Evolutionary conservation across 2,797 vertebrate genomes (phyloP).

Genomic region (Setipinna tenuifilis): DNA sequence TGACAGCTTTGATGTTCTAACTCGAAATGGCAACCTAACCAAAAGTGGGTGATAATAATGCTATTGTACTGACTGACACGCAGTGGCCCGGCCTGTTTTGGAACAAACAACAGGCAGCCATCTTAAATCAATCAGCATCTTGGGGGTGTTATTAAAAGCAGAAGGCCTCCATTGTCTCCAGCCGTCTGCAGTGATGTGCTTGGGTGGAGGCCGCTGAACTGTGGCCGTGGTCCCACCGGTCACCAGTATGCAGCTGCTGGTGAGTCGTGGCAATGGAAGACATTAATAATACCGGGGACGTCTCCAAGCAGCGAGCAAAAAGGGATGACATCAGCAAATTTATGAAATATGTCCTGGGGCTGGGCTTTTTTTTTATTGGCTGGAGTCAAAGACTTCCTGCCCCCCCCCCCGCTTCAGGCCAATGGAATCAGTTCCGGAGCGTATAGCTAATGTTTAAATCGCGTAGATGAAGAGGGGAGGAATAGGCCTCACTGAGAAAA

Average conservation of each 20-base stretch:
- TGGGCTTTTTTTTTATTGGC: slow-evolving; percentile 24
- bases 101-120: neutral
- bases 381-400: slow-evolving; percentile 35
- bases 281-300: slow-evolving; percentile 53
- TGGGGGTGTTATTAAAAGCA: slow-evolving; percentile 23
- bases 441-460: neutral
- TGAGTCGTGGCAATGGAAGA: slow-evolving; percentile 46
- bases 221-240: slow-evolving; percentile 33
- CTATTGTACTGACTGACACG: neutral
- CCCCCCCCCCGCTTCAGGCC: neutral
- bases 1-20: slow-evolving; percentile 5
- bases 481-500: slow-evolving; percentile 18
- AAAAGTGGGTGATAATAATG: neutral
- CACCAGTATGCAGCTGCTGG: slow-evolving; percentile 35
- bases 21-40: neutral
- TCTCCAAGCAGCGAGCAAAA: slow-evolving; percentile 44
- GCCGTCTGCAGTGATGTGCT: neutral
- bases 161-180: slow-evolving; percentile 9
- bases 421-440: neutral
- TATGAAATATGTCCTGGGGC: slow-evolving; percentile 43
- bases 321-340: slow-evolving; percentile 48
- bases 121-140: slow-evolving; percentile 25
- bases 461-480: neutral
- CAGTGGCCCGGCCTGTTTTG: neutral
- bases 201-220: slow-evolving; percentile 36